Conservation (phyloP, 2,113 vertebrate species). For the Orthochromis indermauri region DNA sequence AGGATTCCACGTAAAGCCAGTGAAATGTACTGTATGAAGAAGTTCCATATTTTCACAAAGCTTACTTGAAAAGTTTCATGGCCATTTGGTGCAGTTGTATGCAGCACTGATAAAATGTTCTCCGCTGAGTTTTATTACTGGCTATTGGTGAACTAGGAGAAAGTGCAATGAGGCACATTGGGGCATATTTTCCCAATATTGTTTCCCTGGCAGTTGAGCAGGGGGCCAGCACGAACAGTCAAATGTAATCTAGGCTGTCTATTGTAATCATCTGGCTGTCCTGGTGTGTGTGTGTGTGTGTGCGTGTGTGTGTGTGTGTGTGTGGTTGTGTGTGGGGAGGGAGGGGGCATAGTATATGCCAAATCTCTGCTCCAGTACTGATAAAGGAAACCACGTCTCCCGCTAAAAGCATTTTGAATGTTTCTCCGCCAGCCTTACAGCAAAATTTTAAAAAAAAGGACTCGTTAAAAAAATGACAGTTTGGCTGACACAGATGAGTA, state of each 20-base stretch:
- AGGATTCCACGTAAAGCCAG: neutral
- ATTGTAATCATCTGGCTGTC: conserved; percentile 34
- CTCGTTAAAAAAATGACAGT: neutral
- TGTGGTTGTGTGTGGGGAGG: neutral
- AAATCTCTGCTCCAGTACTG: neutral
- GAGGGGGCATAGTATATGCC: neutral
- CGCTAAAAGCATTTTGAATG: neutral
- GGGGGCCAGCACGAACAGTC: conserved; percentile 2
- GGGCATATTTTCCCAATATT: neutral
- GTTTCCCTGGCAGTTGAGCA: conserved; percentile 16
- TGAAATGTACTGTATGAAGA: neutral
- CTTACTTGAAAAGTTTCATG: neutral
- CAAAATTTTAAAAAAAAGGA: neutral
- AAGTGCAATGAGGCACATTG: neutral
- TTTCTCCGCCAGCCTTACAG: neutral
- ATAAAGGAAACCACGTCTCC: conserved; percentile 12
- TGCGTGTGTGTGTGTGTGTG: neutral
- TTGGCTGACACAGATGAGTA: neutral
- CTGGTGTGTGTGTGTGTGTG: neutral
- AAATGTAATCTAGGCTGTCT: conserved; percentile 25
- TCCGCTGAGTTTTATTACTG: neutral
- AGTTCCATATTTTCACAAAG: neutral
- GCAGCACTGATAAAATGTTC: neutral
- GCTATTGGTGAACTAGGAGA: neutral
- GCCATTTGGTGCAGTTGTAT: neutral